Evolutionary conservation across 2,888 invertebrate species (phyloP), one percentile per base, ranked within the genome.

Genomic region (Eilema caniola): DNA sequence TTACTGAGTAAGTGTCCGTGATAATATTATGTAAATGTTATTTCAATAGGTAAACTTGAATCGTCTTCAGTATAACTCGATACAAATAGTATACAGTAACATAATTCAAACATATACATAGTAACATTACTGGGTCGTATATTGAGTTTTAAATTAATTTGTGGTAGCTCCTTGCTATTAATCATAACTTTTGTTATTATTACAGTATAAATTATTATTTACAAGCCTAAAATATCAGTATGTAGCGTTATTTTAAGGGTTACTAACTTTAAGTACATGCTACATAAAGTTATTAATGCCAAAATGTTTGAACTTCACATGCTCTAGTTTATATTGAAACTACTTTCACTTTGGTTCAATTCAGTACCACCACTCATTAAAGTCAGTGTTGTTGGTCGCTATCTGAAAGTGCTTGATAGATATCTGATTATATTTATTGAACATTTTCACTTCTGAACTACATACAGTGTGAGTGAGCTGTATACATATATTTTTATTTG

Each of bases 1-100:
- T 66, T 57, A 79, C 68, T 64, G 63, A 73, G 82, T 80, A 80
- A 79, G 80, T 80, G 67, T 53, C 24, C 62, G 67, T 73, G 75
- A 66, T 73, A 80, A 75, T 82, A 57, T 57, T 80, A 80, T 81
- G 72, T 80, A 80, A 81, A 80, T 76, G 74, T 70, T 76, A 63
- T 60, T 66, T 33, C 24, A 23, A 4, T 59, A 41, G 12, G 31
- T 20, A 28, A 8, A 56, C 37, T 37, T 53, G 31, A 59, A 56
- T 68, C 33, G 56, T 65, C 16, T 56, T 56, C 12, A 56, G 14
- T 31, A 65, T 23, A 37, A 24, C 20, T 31, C n/a, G n/a, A 24
- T 24, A 10, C 24, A 12, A 33, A 59, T 66, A 31, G 5, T 10
- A 53, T 20, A n/a, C 53, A 8, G n/a, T 53, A 53, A 53, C 8